Base-by-base conservation (phyloP, 2,113 vertebrate genomes). In the Scatophagus argus region DNA sequence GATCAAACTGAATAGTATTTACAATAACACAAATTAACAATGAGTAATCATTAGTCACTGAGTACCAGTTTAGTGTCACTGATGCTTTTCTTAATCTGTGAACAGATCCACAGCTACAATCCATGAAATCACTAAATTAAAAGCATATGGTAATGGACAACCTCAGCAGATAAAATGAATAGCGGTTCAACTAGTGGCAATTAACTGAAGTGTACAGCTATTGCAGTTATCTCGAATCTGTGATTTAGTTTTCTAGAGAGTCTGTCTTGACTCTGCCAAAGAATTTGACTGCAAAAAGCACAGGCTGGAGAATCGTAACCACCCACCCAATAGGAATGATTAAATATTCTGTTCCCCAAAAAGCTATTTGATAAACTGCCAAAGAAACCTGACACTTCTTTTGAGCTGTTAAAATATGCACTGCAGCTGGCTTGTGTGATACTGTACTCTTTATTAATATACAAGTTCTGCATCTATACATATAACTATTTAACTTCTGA, bases 371-470 rank as follows among this genome's bases (percentile, higher is more conserved):
- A 75, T 65, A 38, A 72, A 52, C 27, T 65, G 70, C 63, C 49
- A 65, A 54, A 64, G 51, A 58, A 51, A 31, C 75, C 59, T 32
- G 38, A 69, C 2, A 11, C 16, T 25, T 38, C 21, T 29, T 46
- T 39, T 61, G 6, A 65, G 55, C 55, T 64, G 44, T 65, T 56
- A 55, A 75, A 81, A 68, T 68, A 69, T 77, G 49, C 34, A 58
- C 10, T 6, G 58, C n/a, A 72, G 55, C 73, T 54, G 62, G 7
- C 51, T 41, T 41, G 49, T 49, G 63, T 62, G 52, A 65, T 49
- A 46, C 17, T 71, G n/a, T 8, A 44, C 38, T 31, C 38, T 60
- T 55, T 46, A 65, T 65, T 23, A 21, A 14, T 10, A 27, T 13
- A 56, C 47, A 47, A 66, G 38, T 21, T 43, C 43, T 51, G 41